These are phyloP conservation scores for Trogon melanurus DNA, from an alignment of 2,113 vertebrate genomes.

Conservation along the genomic window DNA sequence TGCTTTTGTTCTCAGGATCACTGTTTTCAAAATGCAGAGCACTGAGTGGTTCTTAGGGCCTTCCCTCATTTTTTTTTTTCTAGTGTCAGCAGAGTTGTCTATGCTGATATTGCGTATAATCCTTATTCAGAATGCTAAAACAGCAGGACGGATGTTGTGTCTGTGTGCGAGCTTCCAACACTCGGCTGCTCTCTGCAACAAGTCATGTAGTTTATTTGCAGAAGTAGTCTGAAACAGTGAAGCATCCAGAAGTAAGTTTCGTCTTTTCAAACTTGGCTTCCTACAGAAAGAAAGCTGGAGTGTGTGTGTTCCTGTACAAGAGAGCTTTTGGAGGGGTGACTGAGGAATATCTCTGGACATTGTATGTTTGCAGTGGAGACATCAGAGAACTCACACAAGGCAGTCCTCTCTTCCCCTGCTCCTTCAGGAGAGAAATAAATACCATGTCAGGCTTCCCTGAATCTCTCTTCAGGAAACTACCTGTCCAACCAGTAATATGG, in stretches of 20 bases:
- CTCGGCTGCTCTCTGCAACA: not conserved
- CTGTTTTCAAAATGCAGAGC: not conserved
- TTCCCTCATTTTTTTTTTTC: not conserved
- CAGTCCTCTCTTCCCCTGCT: not conserved
- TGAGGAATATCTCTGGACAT: not conserved
- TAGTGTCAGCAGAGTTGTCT: not conserved
- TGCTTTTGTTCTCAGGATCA: not conserved
- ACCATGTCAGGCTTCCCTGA: not conserved
- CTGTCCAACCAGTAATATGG: not conserved
- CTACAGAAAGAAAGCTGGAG: not conserved
- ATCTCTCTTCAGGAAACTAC: not conserved
- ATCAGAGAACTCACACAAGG: not conserved
- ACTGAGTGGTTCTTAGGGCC: fast-evolving
- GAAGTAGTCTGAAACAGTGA: not conserved
- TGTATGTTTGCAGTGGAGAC: not conserved
- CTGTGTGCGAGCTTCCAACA: not conserved
- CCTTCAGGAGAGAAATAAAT: not conserved
- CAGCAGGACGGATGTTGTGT: not conserved
- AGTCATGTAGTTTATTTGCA: not conserved
- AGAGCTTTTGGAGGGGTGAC: not conserved
- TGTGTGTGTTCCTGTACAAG: not conserved
- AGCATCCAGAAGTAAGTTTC: not conserved
- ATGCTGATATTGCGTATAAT: not conserved
- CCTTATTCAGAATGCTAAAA: not conserved
- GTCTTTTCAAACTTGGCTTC: not conserved